phyloP scores from a whole-genome alignment of 2,797 vertebrate species.

The Brachyalestes nurse region DNA sequence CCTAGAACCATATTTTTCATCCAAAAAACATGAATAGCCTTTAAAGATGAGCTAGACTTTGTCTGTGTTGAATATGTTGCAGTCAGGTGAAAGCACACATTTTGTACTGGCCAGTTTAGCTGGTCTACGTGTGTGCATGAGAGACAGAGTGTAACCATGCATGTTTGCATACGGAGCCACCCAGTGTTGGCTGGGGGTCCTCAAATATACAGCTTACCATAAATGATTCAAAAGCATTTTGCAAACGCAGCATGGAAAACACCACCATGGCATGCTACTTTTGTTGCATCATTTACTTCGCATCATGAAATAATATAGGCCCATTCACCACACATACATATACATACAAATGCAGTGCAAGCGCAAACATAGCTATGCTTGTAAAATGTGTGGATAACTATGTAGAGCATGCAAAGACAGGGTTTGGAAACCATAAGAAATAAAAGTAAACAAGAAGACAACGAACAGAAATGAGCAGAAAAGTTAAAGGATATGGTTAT shows the following conservation, averaged over 20 bases:
- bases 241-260: not conserved
- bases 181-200: not conserved
- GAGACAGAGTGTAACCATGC: not conserved
- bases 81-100: not conserved
- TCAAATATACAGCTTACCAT: not conserved
- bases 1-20: too few species aligned
- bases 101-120: not conserved
- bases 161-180: not conserved
- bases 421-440: too few species aligned
- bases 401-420: not conserved
- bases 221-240: constrained; percentile 7
- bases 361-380: not conserved
- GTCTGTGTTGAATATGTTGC: not conserved
- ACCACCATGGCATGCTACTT: not conserved
- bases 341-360: not conserved
- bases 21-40: too few species aligned
- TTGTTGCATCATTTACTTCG: not conserved
- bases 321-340: not conserved
- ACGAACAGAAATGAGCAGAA: too few species aligned
- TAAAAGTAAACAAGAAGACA: too few species aligned
- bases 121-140: not conserved
- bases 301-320: not conserved
- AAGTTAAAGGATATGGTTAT: not conserved
- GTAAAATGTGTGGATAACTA: not conserved
- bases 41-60: not conserved